Percentiles rank a stretch among this genome's conserved stretches.
phyloP scores from a whole-genome alignment of 2,113 vertebrate species.

The Nematolebias whitei region DNA sequence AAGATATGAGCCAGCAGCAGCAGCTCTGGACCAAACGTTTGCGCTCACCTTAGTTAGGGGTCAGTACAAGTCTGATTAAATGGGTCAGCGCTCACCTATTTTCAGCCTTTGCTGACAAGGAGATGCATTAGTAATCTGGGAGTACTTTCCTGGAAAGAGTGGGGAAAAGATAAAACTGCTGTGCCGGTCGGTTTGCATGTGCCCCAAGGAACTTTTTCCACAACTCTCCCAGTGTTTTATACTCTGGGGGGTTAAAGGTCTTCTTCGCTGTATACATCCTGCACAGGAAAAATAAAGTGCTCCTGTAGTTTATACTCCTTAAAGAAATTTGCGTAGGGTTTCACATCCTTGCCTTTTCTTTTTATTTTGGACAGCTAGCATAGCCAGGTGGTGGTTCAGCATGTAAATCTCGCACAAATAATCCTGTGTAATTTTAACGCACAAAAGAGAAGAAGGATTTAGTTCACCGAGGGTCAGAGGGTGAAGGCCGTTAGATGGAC shows the following conservation, averaged over 20 bases:
- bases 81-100: constrained; percentile 78
- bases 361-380: constrained; percentile 27
- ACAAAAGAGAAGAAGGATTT: constrained; percentile 12
- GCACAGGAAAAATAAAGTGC: constrained; percentile 41
- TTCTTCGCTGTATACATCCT: constrained; percentile 52
- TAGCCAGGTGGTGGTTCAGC: constrained; percentile 63
- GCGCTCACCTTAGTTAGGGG: constrained; percentile 71
- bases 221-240: constrained; percentile 52
- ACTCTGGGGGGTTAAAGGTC: constrained; percentile 50
- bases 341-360: not conserved
- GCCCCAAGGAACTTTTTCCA: constrained; percentile 55
- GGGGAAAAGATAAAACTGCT: constrained; percentile 68
- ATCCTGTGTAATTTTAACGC: constrained; percentile 11
- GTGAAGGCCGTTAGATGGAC: constrained; percentile 9
- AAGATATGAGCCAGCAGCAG: constrained; percentile 43
- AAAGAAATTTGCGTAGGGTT: constrained; percentile 35
- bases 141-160: constrained; percentile 64
- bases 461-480: constrained; percentile 14
- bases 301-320: constrained; percentile 26
- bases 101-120: constrained; percentile 71
- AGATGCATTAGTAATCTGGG: constrained; percentile 76
- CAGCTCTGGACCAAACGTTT: constrained; percentile 65
- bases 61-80: constrained; percentile 75
- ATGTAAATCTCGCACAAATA: constrained; percentile 25
- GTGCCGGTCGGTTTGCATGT: constrained; percentile 58